Base-by-base conservation (phyloP, 1,140 invertebrate species). In the Drosophila nikananu region DNA sequence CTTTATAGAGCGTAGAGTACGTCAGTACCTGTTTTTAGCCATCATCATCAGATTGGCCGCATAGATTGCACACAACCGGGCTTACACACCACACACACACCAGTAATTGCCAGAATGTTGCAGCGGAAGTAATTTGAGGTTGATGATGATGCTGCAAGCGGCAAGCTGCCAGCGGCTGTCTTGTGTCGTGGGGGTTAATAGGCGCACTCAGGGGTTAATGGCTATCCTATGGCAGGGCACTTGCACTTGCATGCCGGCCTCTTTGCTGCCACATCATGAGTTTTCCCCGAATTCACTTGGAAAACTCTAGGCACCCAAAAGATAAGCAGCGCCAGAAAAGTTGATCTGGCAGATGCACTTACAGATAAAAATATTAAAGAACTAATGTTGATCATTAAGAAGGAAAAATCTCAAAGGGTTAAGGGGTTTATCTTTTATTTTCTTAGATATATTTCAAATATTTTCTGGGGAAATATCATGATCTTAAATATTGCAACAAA, bases 41-140 rank as follows among this genome's bases (percentile, higher is more conserved):
- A 70, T 48, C 67, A n/a, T n/a, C n/a, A 64, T 57, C 51, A 68
- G 80, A 86, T 83, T 80, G 80, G 62, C 54, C 44, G 48, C 74
- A 61, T 66, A 80, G 82, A 84, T 77, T 67, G 60, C 66, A 70
- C 58, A 76, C 63, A 65, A 37, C 68, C 52, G 32, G 35, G 54
- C 54, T 39, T 25, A 65, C 49, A 57, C 37, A 57, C 39, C 21
- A 54, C 52, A 46, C 13, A 15, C 2, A 19, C 19, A 13, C 44
- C 27, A 82, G 83, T 86, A 86, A 86, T 86, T 86, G 83, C 64
- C 76, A 79, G 81, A 78, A 81, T 84, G 81, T 65, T 90, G 84
- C 86, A 90, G 75, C 86, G 86, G 86, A 89, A 89, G 86, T 86
- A 89, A 89, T 89, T 90, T 89, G 86, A 86, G 86, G 86, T 76